Base-by-base conservation (phyloP, 1,140 invertebrate genomes). In the Scaptomyza graminum region DNA sequence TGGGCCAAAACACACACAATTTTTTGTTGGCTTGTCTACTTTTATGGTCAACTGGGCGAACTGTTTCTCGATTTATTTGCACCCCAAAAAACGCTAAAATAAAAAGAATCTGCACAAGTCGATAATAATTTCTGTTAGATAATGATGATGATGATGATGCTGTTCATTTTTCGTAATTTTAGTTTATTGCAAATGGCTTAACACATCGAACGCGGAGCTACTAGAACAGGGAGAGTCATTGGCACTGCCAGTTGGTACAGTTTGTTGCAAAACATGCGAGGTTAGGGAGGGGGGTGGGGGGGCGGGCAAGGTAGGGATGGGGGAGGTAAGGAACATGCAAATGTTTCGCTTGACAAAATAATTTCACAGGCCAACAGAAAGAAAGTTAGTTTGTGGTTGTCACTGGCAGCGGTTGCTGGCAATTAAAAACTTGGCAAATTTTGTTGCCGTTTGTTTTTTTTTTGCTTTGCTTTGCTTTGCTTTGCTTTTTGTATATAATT, bases 391-490 rank as follows among this genome's bases (percentile, higher is more conserved):
- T 69, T 72, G 70, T 68, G 79, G 78, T 87, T 87, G 82, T 87
- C 83, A 87, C 78, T 69, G 70, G 51, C 83, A 87, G 83, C 74
- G 79, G 82, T 82, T 78, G 82, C 68, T 82, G 62, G 78, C 83
- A 87, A 87, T 87, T 87, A 87, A 88, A 87, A 87, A 87, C 82
- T 87, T 87, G 74, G 31, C 49, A 64, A 84, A 74, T 76, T 85
- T 50, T 18, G 50, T 44, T 56, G 62, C 51, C 39, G 18, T 43
- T 63, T 46, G 18, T 52, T 62, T 43, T 50, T 47, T 62, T 51
- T 51, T 74, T 71, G n/a, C n/a, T n/a, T n/a, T n/a, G n/a, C n/a
- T n/a, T n/a, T n/a, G n/a, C n/a, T 22, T 55, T 49, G 31, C 15
- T 49, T 67, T 60, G 34, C 46, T 50, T 57, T 49, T 52, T 51